Percentiles rank a stretch among this genome's conserved stretches.
Evolutionary conservation across 2,113 vertebrate genomes (phyloP).

Genomic region (Spermophilus dauricus): DNA sequence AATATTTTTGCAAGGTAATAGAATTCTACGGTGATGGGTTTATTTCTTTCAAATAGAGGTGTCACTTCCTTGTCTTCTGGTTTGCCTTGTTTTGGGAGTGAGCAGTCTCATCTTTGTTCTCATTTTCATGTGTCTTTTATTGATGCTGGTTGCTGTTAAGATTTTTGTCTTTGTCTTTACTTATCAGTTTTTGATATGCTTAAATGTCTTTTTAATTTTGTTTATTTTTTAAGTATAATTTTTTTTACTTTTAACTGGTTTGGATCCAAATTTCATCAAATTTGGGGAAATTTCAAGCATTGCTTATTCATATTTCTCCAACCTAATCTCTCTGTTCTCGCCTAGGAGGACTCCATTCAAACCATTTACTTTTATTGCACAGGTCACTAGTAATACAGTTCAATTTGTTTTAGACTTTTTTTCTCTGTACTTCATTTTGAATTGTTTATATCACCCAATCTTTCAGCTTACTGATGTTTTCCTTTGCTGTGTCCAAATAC

Average conservation of each 20-base stretch:
- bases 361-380: neutral
- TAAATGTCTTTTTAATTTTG: neutral
- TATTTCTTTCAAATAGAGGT: constrained; percentile 35
- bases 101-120: neutral
- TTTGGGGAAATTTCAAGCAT: neutral
- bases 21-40: constrained; percentile 54
- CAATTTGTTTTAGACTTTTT: neutral
- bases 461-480: constrained; percentile 43
- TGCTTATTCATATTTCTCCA: constrained; percentile 52
- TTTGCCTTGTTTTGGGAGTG: constrained; percentile 27
- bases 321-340: neutral
- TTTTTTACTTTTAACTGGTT: neutral
- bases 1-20: constrained; percentile 61
- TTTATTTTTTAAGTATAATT: neutral
- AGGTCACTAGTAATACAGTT: neutral
- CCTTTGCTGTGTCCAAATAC: constrained; percentile 23
- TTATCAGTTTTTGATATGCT: neutral
- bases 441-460: neutral
- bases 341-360: neutral
- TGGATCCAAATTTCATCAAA: neutral
- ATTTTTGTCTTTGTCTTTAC: neutral
- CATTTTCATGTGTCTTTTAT: neutral
- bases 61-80: constrained; percentile 20
- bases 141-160: neutral
- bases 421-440: constrained; percentile 12